Evolutionary conservation across 2,797 vertebrate species (phyloP), one percentile per base, ranked within the genome.

Genomic region (Premnoplex brunnescens): DNA sequence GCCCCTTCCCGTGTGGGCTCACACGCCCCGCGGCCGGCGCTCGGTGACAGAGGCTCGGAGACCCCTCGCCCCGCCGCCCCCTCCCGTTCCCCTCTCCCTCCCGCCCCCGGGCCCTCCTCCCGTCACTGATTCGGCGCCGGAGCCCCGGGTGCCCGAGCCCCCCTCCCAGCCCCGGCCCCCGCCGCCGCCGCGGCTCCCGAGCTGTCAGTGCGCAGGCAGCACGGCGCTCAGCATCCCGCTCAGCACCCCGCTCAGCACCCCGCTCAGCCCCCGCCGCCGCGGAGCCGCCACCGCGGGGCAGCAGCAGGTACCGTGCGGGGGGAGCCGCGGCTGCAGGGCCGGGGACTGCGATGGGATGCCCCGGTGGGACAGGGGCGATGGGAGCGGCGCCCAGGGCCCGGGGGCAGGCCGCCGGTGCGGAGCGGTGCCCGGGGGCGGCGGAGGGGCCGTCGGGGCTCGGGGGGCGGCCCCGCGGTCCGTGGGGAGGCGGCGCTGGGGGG

Each of bases 101-200:
- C 93, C 91, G 66, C 91, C 80, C 72, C 76, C 64, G 87, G 79
- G 64, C 93, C 91, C 90, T 88, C 93, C 96, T 95, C 76, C 93
- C 41, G 82, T 71, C 90, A 30, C 90, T 71, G 93, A 58, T 91
- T 93, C 91, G 85, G 94, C 73, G 80, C 73, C 60, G 88, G 85
- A 83, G 91, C 72, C 92, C 66, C 37, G 48, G 46, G 83, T 71
- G 71, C 73, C 87, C n/a, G 75, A 62, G 46, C 60, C 92, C 76
- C 34, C 36, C 64, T 64, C 64, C 60, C 68, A 27, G 46, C 46
- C 62, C 54, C 75, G 55, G 63, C 79, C 82, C 81, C 68, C 73
- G n/a, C 79, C 36, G 41, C 60, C 52, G 66, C 66, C 54, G 66
- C 66, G 76, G 88, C 62, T 88, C 20, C 73, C 28, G 69, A 91